Conservation (phyloP, 2,888 invertebrate genomes). For the Thereva nobilitata region DNA sequence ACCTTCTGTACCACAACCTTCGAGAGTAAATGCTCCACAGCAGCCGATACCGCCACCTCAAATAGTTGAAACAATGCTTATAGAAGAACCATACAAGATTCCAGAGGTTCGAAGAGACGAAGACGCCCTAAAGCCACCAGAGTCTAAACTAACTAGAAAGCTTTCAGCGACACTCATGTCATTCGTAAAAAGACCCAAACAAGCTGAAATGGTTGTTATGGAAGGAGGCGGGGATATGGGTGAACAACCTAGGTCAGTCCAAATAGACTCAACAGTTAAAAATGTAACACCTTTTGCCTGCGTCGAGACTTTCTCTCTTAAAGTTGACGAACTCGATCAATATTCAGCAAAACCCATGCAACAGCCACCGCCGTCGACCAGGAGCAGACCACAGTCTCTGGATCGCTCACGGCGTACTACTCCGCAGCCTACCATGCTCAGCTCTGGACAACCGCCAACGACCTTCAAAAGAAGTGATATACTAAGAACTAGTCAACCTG, state of each 20-base stretch:
- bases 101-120: no score
- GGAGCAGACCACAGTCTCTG: no score
- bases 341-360: conserved; percentile 48
- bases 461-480: conserved; percentile 25
- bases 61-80: no score
- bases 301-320: conserved; percentile 55
- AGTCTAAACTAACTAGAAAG: neutral
- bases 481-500: conserved; percentile 25
- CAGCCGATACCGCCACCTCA: no score
- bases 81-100: no score
- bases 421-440: neutral
- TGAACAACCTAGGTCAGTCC: conserved; percentile 8
- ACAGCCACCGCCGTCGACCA: no score
- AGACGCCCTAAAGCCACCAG: no score
- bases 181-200: neutral
- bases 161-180: neutral
- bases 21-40: no score
- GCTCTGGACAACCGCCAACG: conserved; percentile 10
- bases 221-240: conserved; percentile 7
- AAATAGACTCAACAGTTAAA: conserved; percentile 8
- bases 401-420: no score
- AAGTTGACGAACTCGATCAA: conserved; percentile 57
- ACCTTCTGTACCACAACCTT: no score
- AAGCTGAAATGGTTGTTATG: conserved; percentile 7
- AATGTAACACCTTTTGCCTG: conserved; percentile 8